Evolutionary conservation across 2,888 invertebrate species (phyloP).

Genomic region (Drosophila multiciliata): DNA sequence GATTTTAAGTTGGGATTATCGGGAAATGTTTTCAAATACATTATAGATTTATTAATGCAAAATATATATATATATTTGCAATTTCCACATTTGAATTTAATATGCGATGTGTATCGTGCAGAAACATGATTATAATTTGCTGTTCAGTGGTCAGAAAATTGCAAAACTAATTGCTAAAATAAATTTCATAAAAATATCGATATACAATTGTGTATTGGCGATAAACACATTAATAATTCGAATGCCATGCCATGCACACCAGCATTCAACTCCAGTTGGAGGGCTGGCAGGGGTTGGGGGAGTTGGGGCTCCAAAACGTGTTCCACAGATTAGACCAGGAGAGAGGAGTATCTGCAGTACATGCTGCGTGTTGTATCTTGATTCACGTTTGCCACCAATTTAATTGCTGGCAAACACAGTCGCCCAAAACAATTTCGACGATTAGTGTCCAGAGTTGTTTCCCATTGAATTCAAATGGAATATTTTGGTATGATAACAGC

Average conservation of each 20-base stretch:
- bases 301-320: constrained; percentile 2
- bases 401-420: constrained; percentile 69
- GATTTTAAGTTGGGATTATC: constrained; percentile 33
- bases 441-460: constrained; percentile 67
- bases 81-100: constrained; percentile 26
- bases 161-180: constrained; percentile 76
- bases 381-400: constrained; percentile 64
- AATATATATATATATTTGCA: not conserved
- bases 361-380: constrained; percentile 39
- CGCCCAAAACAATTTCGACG: constrained; percentile 19
- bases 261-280: constrained; percentile 6
- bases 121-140: constrained; percentile 68
- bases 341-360: constrained; percentile 14
- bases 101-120: constrained; percentile 17
- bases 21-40: constrained; percentile 12
- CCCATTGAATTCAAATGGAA: constrained; percentile 71
- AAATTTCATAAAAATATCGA: constrained; percentile 74
- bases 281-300: too few relatives aligned
- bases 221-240: constrained; percentile 71
- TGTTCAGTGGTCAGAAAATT: constrained; percentile 57
- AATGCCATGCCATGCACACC: constrained; percentile 30
- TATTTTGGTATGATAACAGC: constrained; percentile 61
- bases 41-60: not conserved
- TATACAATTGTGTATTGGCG: constrained; percentile 70
- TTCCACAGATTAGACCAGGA: constrained; percentile 4